Evolutionary conservation across 2,888 invertebrate genomes (phyloP).

Genomic region (Tryphoninae sp.): DNA sequence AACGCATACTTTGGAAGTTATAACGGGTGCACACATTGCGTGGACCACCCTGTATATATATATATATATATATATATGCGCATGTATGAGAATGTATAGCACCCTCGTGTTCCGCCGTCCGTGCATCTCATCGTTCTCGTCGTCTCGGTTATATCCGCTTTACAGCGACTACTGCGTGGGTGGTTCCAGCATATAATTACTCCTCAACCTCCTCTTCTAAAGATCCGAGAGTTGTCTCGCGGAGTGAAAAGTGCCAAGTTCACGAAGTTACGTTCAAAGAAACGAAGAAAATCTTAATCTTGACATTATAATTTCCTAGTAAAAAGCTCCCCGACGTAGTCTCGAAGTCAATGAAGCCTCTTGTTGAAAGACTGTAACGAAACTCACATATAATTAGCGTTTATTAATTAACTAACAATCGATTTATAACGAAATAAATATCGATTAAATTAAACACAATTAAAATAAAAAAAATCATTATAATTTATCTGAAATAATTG

Average conservation of each 20-base stretch:
- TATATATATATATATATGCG: too few species aligned
- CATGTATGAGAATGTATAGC: neutral
- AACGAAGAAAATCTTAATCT: neutral
- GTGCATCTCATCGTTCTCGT: constrained; percentile 19
- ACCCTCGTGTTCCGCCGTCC: constrained; percentile 35
- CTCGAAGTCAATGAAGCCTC: neutral
- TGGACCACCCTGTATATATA: neutral
- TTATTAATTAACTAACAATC: neutral
- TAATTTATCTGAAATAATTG: too few species aligned
- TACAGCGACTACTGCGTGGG: constrained; percentile 47
- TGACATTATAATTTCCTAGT: neutral
- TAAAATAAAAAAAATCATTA: too few species aligned
- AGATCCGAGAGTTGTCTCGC: neutral
- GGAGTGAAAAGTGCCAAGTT: neutral
- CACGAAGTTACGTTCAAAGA: neutral
- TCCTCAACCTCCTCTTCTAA: constrained; percentile 9
- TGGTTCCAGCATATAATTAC: constrained; percentile 53
- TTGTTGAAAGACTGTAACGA: neutral
- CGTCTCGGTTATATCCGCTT: constrained; percentile 33
- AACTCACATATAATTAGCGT: neutral
- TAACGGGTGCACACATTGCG: too few species aligned
- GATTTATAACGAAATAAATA: too few species aligned
- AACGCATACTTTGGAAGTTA: too few species aligned
- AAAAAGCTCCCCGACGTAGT: neutral
- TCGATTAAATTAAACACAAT: too few species aligned